phyloP scores from a whole-genome alignment of 2,113 vertebrate species.

The Petaurus breviceps region DNA sequence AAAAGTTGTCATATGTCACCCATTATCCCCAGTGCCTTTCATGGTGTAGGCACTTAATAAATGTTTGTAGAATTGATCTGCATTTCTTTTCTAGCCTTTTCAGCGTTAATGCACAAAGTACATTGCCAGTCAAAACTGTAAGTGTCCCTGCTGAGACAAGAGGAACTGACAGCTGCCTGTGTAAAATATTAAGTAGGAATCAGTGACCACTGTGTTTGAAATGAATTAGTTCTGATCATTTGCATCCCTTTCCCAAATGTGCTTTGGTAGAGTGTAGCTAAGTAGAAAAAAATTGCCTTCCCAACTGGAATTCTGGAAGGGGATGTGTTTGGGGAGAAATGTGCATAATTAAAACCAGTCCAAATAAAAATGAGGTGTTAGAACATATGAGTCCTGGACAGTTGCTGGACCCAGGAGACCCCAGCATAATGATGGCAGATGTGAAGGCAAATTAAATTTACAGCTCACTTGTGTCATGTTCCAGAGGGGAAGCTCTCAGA shows the following conservation, averaged over 20 bases:
- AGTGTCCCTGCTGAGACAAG: accelerated
- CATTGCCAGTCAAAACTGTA: background rate
- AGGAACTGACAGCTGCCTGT: background rate
- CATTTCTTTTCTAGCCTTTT: background rate
- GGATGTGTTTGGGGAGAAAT: conserved; percentile 51
- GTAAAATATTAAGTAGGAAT: background rate
- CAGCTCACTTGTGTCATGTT: conserved; percentile 35
- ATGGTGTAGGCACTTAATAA: accelerated
- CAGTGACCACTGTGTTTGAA: background rate
- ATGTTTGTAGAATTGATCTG: background rate
- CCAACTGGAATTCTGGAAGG: background rate
- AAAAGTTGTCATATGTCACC: background rate
- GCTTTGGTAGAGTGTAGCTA: conserved; percentile 2
- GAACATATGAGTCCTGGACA: conserved; percentile 18
- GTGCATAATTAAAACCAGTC: conserved; percentile 61
- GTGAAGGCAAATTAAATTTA: conserved; percentile 55
- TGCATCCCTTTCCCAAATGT: background rate
- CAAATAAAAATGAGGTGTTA: background rate
- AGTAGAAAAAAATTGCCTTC: conserved; percentile 5
- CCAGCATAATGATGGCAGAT: background rate
- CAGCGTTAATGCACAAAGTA: background rate
- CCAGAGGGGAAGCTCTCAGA: background rate
- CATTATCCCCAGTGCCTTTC: background rate
- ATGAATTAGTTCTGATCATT: background rate
- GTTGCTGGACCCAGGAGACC: conserved; percentile 40